Evolutionary conservation across 2,113 vertebrate species (phyloP), one percentile per base, ranked within the genome.

Genomic region (Pagrus major): DNA sequence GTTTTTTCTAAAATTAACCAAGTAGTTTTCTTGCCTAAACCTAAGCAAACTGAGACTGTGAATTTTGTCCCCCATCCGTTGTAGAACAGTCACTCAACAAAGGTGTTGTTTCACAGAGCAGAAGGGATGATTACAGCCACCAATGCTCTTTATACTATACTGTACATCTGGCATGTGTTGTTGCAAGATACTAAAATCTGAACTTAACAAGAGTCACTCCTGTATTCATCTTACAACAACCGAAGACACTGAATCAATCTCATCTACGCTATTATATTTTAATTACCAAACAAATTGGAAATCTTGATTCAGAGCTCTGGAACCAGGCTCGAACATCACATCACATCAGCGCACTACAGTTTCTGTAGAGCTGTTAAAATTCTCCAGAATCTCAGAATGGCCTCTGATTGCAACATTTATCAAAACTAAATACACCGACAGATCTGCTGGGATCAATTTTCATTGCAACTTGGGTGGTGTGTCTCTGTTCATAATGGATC

Each of bases 401-500:
- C 46, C n/a, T 25, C 37, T 6, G 9, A 37, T 23, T 6, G 35
- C 39, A 69, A 31, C 47, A 60, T 66, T 41, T 35, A 61, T 49
- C 42, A 70, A 31, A 70, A n/a, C n/a, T 5, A 69, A 63, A 64
- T 1, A 9, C 35, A 54, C 4, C 31, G 27, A 27, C 8, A 11
- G 18, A 58, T 65, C 7, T 20, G 15, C 55, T 11, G 23, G 46
- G 37, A 47, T 86, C 47, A 18, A 44, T 10, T 81, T 78, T 80
- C 63, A 74, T 12, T 58, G 16, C 61, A 65, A 46, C 47, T 29
- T 80, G 25, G 52, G 37, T 65, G 60, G 11, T 27, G 55, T 16
- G 65, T 77, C 56, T 76, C 44, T 31, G 18, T 41, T 73, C 51
- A 61, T 52, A 39, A 71, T 61, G 58, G 60, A 78, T 71, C 42